These are phyloP conservation scores for Nemoura dubitans DNA, from an alignment of 2,888 invertebrate species.

Conservation along the genomic window DNA sequence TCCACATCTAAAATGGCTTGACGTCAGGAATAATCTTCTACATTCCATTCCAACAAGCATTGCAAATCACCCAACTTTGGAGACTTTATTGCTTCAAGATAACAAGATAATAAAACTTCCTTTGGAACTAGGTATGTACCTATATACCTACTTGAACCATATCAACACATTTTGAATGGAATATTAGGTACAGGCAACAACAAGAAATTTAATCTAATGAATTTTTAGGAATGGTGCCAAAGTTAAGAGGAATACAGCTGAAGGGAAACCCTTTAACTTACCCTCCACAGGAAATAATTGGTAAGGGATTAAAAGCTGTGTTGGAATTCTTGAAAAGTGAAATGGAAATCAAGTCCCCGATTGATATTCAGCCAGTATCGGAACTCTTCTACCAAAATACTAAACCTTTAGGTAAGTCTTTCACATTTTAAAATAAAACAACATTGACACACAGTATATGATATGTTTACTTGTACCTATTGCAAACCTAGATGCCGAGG, in stretches of 20 bases:
- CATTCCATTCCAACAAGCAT: constrained; percentile 66
- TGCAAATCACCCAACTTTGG: constrained; percentile 66
- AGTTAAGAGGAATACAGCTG: constrained; percentile 69
- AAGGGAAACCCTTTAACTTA: constrained; percentile 69
- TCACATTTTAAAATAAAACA: too few relatives aligned
- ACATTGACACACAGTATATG: too few relatives aligned
- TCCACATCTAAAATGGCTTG: constrained; percentile 70
- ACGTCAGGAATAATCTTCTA: constrained; percentile 70
- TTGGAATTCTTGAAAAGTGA: constrained; percentile 60
- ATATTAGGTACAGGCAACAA: too few relatives aligned
- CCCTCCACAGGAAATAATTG: constrained; percentile 66
- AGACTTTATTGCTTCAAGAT: constrained; percentile 71
- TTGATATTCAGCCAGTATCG: constrained; percentile 44
- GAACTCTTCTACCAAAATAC: constrained; percentile 43
- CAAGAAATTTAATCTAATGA: background rate
- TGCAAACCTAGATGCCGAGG: constrained; percentile 4
- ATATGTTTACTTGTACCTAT: too few relatives aligned
- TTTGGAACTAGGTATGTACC: constrained; percentile 44
- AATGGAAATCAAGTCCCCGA: constrained; percentile 45
- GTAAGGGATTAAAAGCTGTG: constrained; percentile 62
- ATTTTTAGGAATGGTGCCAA: constrained; percentile 63
- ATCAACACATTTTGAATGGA: too few relatives aligned
- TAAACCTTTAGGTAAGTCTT: constrained; percentile 36
- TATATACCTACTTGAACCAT: too few relatives aligned
- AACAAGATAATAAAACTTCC: constrained; percentile 70